Evolutionary conservation across 2,888 invertebrate species (phyloP).

Genomic region (Hypomecis atomaria): DNA sequence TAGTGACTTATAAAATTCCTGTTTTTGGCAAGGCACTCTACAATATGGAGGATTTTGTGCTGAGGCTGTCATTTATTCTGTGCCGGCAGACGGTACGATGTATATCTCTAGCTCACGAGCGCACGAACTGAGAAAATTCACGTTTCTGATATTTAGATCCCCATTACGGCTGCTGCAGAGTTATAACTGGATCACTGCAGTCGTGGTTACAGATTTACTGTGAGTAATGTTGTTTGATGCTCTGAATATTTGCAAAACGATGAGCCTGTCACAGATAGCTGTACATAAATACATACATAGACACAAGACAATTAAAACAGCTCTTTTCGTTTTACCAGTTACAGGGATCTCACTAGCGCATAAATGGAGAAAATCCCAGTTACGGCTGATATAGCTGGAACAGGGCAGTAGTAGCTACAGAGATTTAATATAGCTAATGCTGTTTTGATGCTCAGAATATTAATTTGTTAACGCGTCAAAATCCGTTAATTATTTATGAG

Average conservation of each 20-base stretch:
- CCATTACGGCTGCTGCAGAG: conserved; percentile 10
- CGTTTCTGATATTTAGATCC: conserved; percentile 32
- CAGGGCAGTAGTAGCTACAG: not conserved
- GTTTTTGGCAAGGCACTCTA: too few relatives aligned
- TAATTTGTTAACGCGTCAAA: too few relatives aligned
- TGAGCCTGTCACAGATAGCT: too few relatives aligned
- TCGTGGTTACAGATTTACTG: conserved; percentile 2
- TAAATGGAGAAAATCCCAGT: conserved; percentile 22
- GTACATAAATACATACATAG: too few relatives aligned
- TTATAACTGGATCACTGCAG: conserved; percentile 6
- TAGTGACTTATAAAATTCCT: not conserved
- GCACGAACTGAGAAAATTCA: conserved; percentile 26
- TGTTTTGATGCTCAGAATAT: not conserved
- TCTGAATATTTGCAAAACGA: not conserved
- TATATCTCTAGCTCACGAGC: conserved; percentile 23
- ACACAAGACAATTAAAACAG: too few relatives aligned
- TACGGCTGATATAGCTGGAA: conserved; percentile 9
- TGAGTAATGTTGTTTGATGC: not conserved
- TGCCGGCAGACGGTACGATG: conserved; percentile 24
- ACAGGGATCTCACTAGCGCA: conserved; percentile 29
- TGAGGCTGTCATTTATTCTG: too few relatives aligned
- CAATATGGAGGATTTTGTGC: too few relatives aligned
- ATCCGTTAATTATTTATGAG: too few relatives aligned
- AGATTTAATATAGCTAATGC: not conserved
- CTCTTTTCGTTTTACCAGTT: too few relatives aligned